A percentile compares a stretch with the other conserved stretches of the same genome.
These are phyloP conservation scores for Cremastinae sp. DNA, from an alignment of 2,888 invertebrate species.

Conservation along the genomic window DNA sequence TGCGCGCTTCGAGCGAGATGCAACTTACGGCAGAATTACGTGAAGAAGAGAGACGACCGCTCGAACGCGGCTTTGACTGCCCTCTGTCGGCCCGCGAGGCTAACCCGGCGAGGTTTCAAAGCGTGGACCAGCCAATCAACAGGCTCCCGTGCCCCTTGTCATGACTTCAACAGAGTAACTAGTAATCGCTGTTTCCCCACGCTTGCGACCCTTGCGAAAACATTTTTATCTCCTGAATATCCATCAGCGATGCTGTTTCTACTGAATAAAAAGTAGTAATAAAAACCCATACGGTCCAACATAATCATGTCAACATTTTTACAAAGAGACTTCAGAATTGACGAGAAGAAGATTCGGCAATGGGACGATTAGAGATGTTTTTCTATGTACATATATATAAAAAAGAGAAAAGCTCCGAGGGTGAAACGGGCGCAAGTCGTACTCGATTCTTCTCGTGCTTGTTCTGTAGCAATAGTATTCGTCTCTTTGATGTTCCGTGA, in stretches of 20 bases:
- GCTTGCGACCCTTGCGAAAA: constrained; percentile 6
- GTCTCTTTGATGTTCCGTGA: constrained; percentile 68
- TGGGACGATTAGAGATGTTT: not conserved
- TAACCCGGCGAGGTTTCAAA: constrained; percentile 64
- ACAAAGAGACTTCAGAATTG: too few relatives aligned
- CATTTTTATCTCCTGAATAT: not conserved
- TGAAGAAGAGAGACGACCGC: constrained; percentile 31
- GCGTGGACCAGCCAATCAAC: constrained; percentile 68
- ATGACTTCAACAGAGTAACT: constrained; percentile 54
- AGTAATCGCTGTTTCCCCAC: constrained; percentile 22
- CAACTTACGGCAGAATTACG: constrained; percentile 54
- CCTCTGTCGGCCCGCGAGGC: constrained; percentile 58
- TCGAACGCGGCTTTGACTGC: constrained; percentile 38
- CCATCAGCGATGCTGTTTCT: too few relatives aligned
- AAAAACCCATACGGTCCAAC: not conserved
- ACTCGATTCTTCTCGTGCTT: constrained; percentile 63
- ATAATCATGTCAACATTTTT: not conserved
- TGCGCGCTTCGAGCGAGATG: constrained; percentile 44
- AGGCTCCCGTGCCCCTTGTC: constrained; percentile 69
- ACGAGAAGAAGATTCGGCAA: too few relatives aligned
- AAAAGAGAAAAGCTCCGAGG: constrained; percentile 1
- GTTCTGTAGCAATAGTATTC: constrained; percentile 62
- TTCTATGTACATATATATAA: not conserved
- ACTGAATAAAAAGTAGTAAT: not conserved
- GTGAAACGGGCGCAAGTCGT: constrained; percentile 5